Base-by-base conservation (phyloP, 2,797 vertebrate genomes). In the Pseudochirops corinnae region DNA sequence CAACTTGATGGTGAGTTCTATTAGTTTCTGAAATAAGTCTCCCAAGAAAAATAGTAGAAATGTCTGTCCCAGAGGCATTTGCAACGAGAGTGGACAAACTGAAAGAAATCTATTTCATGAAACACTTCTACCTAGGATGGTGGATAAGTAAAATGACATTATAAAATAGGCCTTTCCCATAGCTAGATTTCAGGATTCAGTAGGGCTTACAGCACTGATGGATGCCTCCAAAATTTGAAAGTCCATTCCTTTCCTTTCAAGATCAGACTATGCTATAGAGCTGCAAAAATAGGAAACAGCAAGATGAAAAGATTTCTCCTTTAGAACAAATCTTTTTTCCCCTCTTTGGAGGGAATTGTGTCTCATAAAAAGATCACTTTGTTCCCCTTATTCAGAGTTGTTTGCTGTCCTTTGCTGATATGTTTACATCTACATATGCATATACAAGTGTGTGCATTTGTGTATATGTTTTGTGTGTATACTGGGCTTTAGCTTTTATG, bases 391-490 rank as follows among this genome's bases (percentile, higher is more conserved):
- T 62, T 31, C 5, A 57, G 4, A 55, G 7, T 60, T 90, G 94
- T 67, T 92, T 56, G 91, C 1, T 28, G 91, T 91, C 57, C 58
- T 87, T 92, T 95, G 57, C 39, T 95, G 46, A 92, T 87, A 9
- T 82, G 1, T 46, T 16, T 24, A 46, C 26, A 24, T 9, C 5
- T 39, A 2, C 21, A 18, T 39, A 6, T 67, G 29, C 0, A 67
- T 67, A 18, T n/a, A n/a, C 14, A 67, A 0, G 2, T 46, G 46
- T 46, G 46, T 46, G 46, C 46, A 46, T n/a, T 1, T 74, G n/a
- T 74, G 33, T 74, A 16, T 31, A 31, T 62, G 9, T 60, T 29
- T 60, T 62, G 10, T 74, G 16, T 39, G 21, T 39, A 39, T 21
- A 3, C 6, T 74, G 16, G n/a, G 6, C 2, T 39, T 74, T 24